Base-by-base conservation (phyloP, 1,140 invertebrate species). In the Coelopa frigida region DNA sequence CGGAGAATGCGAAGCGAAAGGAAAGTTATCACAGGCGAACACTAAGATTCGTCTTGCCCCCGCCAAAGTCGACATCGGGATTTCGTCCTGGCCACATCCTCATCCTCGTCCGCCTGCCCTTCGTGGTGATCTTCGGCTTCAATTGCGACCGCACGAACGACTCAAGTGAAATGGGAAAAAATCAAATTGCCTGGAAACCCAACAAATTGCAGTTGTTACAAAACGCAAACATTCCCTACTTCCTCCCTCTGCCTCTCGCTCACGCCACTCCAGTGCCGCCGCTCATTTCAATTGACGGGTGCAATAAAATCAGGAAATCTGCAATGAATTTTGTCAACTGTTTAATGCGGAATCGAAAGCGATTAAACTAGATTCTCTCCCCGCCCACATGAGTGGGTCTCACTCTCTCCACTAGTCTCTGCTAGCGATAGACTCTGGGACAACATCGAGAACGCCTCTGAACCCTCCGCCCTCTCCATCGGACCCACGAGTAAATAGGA, bases 261-360 rank as follows among this genome's bases (percentile, higher is more conserved):
- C 15, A 44, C 43, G 20, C n/a, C 22, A 22, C 11, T 14, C 43
- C 4, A 33, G 17, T 5, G 17, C 15, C 42, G 11, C 21, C 7
- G 21, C 36, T 7, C 10, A 31, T 44, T 36, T 10, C 41, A 44
- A 15, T 44, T 40, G 35, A 40, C 35, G 33, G 42, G 39, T 45
- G 42, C 48, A 49, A 49, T 49, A 49, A 49, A 49, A 49, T 39
- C 36, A 49, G 48, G 36, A 49, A 40, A 44, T 44, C 35, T 44
- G 42, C 43, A 49, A 44, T 45, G 43, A 49, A 45, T 49, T 49
- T 49, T 49, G 48, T 49, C 48, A 49, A 49, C 48, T 44, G 42
- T 49, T 49, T 44, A 49, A 38, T 23, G 26, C 27, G 40, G 45
- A 49, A 49, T 49, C 36, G 48, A 49, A 49, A 49, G 40, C 48